Evolutionary conservation across 2,888 invertebrate species (phyloP), one percentile per base, ranked within the genome.

Genomic region (Lasius platythorax): DNA sequence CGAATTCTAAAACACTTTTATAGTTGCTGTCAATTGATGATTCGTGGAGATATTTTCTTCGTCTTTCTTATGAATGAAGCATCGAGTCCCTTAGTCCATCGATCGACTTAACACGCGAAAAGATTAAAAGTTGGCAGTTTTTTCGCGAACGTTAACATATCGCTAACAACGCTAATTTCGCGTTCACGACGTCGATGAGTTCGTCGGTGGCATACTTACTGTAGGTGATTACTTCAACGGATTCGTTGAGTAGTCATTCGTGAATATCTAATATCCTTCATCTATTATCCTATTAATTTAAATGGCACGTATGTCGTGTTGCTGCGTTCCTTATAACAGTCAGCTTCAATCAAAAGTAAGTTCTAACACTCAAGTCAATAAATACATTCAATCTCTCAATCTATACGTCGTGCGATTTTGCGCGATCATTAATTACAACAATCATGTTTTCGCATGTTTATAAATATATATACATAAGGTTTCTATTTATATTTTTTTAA

Each of bases 201-300:
- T 78, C 28, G 28, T 46, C 43, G n/a, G 12, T 61, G 79, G 61
- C 79, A 79, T 37, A 79, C 75, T 79, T 79, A 79, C 9, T 79
- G 9, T 37, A 73, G 61, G 23, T 79, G 33, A 74, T 61, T 73
- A 79, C 33, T 73, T 37, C 40, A 79, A 74, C 61, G 33, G 33
- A 73, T 73, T 58, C 15, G 58, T 58, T 53, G 43, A 73, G 74
- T 43, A 58, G 18, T 23, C 23, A 28, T 73, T 64, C 56, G 70
- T 56, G 84, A 75, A 75, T 75, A 84, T 84, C 75, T 70, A 63
- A 70, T 64, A 76, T 83, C 70, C 75, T 84, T 85, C 64, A 64
- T 23, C 84, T 64, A 85, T 85, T 85, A 76, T 85, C 76, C 84
- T 82, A 85, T 85, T 85, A 84, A 85, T 56, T 70, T 75, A 76